Percentiles rank a stretch among this genome's conserved stretches.
These are phyloP conservation scores for Tinea semifulvella DNA, from an alignment of 2,888 invertebrate genomes.

Conservation along the genomic window DNA sequence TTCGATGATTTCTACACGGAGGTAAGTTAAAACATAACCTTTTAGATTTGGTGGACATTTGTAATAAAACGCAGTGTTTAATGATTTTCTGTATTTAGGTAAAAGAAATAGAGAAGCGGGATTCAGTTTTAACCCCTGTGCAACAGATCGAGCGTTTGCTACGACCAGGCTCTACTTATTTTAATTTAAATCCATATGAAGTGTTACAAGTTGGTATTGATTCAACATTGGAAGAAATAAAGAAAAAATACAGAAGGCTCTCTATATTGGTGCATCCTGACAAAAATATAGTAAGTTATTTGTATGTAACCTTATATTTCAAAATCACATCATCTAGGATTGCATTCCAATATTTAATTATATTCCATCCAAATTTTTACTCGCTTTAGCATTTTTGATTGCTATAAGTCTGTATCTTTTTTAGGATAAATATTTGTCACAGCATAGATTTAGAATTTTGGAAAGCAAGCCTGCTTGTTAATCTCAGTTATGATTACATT, in stretches of 20 bases:
- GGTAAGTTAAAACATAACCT: conserved; percentile 56
- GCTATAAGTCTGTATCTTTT: too few species aligned
- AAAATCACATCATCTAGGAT: too few species aligned
- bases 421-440: too few species aligned
- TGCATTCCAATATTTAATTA: too few species aligned
- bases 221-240: conserved; percentile 87
- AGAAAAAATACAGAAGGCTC: conserved; percentile 94
- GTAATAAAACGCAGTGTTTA: neutral
- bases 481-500: too few species aligned
- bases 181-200: conserved; percentile 97
- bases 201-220: conserved; percentile 93
- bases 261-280: conserved; percentile 99
- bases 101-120: conserved; percentile 97
- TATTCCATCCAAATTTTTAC: too few species aligned
- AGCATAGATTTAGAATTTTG: too few species aligned
- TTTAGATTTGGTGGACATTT: neutral
- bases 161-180: conserved; percentile 97
- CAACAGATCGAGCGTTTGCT: conserved; percentile 97
- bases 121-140: conserved; percentile 94
- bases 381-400: too few species aligned
- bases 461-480: too few species aligned
- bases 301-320: too few species aligned
- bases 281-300: conserved; percentile 78
- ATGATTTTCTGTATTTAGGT: conserved; percentile 70
- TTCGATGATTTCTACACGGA: conserved; percentile 86